Percentiles rank a stretch among this genome's conserved stretches.
Conservation (phyloP, 1,140 invertebrate species). For the Nymphalis io region DNA sequence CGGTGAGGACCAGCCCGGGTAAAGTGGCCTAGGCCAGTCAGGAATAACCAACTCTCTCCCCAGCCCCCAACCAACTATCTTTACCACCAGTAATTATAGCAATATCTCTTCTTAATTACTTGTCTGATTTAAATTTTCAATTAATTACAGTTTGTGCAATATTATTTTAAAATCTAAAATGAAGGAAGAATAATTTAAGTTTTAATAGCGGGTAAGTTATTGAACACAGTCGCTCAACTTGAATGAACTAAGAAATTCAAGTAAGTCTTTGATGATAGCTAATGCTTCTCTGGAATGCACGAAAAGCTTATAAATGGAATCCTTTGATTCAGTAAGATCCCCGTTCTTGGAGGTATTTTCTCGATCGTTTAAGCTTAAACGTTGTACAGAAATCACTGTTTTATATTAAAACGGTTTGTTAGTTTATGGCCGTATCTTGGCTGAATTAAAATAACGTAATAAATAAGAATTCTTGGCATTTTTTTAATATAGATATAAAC, state of each 20-base stretch:
- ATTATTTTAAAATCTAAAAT: too few species aligned
- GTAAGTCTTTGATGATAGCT: background rate
- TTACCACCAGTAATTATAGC: too few species aligned
- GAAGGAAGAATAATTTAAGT: background rate
- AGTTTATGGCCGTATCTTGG: background rate
- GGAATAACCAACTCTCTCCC: too few species aligned
- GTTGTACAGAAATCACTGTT: background rate
- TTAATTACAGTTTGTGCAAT: too few species aligned
- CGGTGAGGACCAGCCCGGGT: too few species aligned
- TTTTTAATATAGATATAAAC: background rate
- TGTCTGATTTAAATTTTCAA: too few species aligned
- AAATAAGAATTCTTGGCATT: background rate
- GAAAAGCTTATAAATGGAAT: slow-evolving; percentile 2
- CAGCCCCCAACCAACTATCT: too few species aligned
- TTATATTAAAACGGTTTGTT: background rate
- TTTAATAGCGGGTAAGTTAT: background rate
- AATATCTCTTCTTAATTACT: too few species aligned
- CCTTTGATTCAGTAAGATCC: slow-evolving; percentile 6
- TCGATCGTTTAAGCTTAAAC: background rate
- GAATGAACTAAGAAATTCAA: background rate
- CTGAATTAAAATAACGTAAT: background rate
- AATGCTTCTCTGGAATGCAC: background rate
- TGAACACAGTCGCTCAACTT: background rate
- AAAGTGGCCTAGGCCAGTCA: too few species aligned
- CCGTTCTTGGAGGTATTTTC: slow-evolving; percentile 5